Evolutionary conservation across 2,113 vertebrate species (phyloP), one percentile per base, ranked within the genome.

Genomic region (Vireo altiloquus): DNA sequence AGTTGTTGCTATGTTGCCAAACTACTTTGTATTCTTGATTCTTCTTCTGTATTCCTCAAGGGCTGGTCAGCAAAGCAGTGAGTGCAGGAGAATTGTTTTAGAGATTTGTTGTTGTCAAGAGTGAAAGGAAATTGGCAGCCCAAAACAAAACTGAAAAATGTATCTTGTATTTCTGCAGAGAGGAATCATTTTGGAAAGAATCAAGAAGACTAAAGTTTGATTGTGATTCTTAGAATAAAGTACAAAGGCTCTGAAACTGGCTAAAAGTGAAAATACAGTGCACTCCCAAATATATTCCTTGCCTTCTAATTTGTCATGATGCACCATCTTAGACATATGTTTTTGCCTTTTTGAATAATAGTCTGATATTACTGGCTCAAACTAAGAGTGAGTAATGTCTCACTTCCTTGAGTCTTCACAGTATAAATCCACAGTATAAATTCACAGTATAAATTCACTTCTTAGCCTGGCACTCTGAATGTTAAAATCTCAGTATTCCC

Each of bases 51-150:
- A 66, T 86, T 89, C 54, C 90, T 94, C 71, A 77, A 88, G 85
- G 79, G 47, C 37, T 87, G 70, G 87, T 91, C 91, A 95, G 82
- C 52, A 80, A 94, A 92, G 69, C 2, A 16, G 17, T 61, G 47
- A 93, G 57, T 37, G 2, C 50, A 39, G 54, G 46, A 90, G 68
- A 95, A 86, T 22, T 80, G 50, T 56, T 91, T 83, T 23, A 91
- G 59, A 86, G 82, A 95, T 94, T 90, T 80, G 87, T 83, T 95
- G 77, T 69, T 92, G 88, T 82, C 71, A 88, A 88, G 63, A 92
- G 52, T 9, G 7, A 94, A 95, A 90, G 56, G 39, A 79, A 85
- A 50, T 66, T 93, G 82, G 71, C 87, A 88, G 47, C 75, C 78
- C 37, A 65, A 86, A 96, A 83, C 68, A 81, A 85, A 96, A 90